Base-by-base conservation (phyloP, 2,888 invertebrate genomes). In the Lacanobia oleracea region DNA sequence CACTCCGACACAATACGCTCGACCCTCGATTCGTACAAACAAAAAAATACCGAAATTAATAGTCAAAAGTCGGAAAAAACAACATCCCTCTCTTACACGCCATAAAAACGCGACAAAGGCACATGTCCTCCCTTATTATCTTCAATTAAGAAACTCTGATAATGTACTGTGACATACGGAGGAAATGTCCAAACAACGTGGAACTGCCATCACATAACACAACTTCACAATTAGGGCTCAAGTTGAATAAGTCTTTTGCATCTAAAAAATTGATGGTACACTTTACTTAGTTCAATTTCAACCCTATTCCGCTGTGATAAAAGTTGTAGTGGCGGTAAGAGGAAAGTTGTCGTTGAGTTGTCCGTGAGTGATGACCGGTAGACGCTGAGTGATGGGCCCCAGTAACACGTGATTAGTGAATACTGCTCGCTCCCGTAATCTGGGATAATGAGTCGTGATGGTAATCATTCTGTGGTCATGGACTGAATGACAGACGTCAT, bases 31-130 rank as follows among this genome's bases (percentile, higher is more conserved):
- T 67, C 18, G 40, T 51, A 53, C 21, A 66, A 72, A 66, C 60
- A 74, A 80, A 79, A 73, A 79, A 68, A 67, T 40, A 62, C 67
- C 66, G 68, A 79, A 86, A 86, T 86, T 75, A 86, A 84, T 82
- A 84, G 84, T 78, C 79, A 81, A 83, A 83, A 84, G 90, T 90
- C 90, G 91, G 94, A 94, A 94, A 94, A 92, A 91, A 90, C 92
- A 91, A 92, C 91, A 91, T 93, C 92, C 92, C 91, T 91, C 92
- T 90, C 93, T 92, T 90, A 90, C 92, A 92, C 92, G 90, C 94
- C 93, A 94, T 94, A 95, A 95, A 94, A 94, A 94, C 93, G 92
- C 91, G 95, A 95, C 95, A 94, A 92, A 95, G 95, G 95, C 94
- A 95, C 92, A 95, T 95, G 95, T 94, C 94, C 92, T 89, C 93